Evolutionary conservation across 2,797 vertebrate species (phyloP).

Genomic region (Pachyuromys duprasi): DNA sequence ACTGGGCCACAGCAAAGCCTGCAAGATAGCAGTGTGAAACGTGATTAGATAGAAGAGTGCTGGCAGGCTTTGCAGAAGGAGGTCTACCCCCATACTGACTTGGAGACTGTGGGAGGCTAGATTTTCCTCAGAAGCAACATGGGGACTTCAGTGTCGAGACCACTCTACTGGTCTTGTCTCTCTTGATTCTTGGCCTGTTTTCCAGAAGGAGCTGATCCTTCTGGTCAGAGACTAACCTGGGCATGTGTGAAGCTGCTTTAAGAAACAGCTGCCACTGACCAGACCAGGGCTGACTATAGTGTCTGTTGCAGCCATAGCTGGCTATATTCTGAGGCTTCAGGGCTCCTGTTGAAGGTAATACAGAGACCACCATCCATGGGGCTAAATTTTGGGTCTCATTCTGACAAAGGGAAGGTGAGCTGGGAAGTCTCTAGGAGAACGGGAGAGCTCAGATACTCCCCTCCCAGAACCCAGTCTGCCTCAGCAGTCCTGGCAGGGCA

Average conservation of each 20-base stretch:
- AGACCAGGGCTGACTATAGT: rapidly evolving
- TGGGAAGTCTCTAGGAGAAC: rapidly evolving
- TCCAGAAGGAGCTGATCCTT: neutral
- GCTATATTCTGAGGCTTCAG: neutral
- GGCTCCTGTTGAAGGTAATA: neutral
- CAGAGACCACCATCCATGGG: rapidly evolving
- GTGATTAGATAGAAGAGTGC: neutral
- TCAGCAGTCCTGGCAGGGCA: neutral
- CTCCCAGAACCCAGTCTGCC: neutral
- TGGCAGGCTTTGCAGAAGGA: neutral
- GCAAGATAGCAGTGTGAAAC: conserved; percentile 66
- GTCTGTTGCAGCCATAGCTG: neutral
- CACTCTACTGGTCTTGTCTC: neutral
- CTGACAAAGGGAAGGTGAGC: neutral
- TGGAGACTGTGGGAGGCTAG: neutral
- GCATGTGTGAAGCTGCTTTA: neutral
- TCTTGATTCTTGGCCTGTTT: neutral
- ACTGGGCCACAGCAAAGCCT: conserved; percentile 98
- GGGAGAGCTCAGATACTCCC: neutral
- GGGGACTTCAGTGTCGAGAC: neutral
- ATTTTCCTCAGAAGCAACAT: neutral
- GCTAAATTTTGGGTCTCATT: rapidly evolving
- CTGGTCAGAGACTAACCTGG: neutral
- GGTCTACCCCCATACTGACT: too few relatives aligned
- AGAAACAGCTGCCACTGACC: neutral